Evolutionary conservation across 1,140 invertebrate species (phyloP), one percentile per base, ranked within the genome.

Genomic region (Bradysia coprophila): DNA sequence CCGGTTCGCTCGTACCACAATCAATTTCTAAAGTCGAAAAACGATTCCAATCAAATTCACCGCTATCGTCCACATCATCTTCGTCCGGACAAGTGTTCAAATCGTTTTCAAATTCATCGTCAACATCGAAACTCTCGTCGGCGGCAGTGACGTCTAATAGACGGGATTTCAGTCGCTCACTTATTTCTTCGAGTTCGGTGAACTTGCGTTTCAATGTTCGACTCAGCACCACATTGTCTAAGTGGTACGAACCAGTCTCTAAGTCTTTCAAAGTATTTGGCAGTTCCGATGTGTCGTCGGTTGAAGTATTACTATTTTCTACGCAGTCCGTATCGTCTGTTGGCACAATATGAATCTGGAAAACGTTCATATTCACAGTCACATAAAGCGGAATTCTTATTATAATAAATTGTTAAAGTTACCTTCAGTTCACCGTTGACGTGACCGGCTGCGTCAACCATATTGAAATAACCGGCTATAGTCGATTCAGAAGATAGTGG

Each of bases 361-460:
- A n/a, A n/a, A n/a, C n/a, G n/a, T n/a, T n/a, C n/a, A n/a, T n/a
- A n/a, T n/a, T n/a, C n/a, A n/a, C n/a, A n/a, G n/a, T n/a, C n/a
- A n/a, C n/a, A n/a, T n/a, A n/a, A n/a, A n/a, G n/a, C n/a, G n/a
- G n/a, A n/a, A n/a, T n/a, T n/a, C n/a, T n/a, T n/a, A n/a, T n/a
- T n/a, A n/a, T n/a, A n/a, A n/a, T n/a, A n/a, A n/a, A n/a, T n/a
- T n/a, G n/a, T n/a, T n/a, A n/a, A n/a, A n/a, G n/a, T 51, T 49
- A 74, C 65, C 51, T 74, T 67, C 33, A 76, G 64, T 49, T 74
- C 71, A 11, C 72, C 73, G 20, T 70, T 72, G 34, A 70, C 69
- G 45, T 68, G 67, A 15, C 69, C 70, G 45, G 62, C 64, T 43
- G 73, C 73, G 46, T 75, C 71, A 3, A 72, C 64, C 37, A 76